Evolutionary conservation across 2,113 vertebrate genomes (phyloP).

Genomic region (Arvicanthis niloticus): DNA sequence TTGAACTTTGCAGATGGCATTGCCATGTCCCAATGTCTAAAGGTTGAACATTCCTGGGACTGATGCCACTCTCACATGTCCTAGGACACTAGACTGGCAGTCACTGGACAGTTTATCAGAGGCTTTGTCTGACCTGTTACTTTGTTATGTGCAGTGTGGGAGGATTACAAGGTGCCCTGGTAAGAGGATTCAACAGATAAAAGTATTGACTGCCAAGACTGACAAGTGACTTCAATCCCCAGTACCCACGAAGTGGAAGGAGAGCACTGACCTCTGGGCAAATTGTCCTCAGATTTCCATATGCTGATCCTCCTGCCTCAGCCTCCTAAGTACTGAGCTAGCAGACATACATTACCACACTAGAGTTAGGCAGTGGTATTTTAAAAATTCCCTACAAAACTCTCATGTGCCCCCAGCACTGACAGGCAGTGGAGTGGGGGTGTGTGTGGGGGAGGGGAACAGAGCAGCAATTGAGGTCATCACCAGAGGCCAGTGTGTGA

Average conservation of each 20-base stretch:
- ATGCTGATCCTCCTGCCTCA: no score
- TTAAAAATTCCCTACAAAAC: neutral
- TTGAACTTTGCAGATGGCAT: neutral
- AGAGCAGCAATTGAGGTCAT: neutral
- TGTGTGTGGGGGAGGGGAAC: accelerated
- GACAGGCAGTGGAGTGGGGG: neutral
- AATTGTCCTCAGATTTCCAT: no score
- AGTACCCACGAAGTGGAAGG: no score
- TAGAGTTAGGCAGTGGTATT: neutral
- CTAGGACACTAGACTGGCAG: neutral
- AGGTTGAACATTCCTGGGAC: neutral
- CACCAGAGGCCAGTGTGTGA: neutral
- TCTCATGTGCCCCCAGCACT: neutral
- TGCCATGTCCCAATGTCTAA: neutral
- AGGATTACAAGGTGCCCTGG: neutral
- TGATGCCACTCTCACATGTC: neutral
- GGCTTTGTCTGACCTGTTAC: neutral
- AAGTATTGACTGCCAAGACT: no score
- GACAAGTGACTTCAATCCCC: no score
- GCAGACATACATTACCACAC: neutral
- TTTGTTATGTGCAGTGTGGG: neutral
- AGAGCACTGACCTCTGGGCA: no score
- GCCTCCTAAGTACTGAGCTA: no score
- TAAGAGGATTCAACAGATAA: neutral
- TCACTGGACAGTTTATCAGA: neutral